phyloP scores from a whole-genome alignment of 2,113 vertebrate genomes.

The Trachemys scripta region DNA sequence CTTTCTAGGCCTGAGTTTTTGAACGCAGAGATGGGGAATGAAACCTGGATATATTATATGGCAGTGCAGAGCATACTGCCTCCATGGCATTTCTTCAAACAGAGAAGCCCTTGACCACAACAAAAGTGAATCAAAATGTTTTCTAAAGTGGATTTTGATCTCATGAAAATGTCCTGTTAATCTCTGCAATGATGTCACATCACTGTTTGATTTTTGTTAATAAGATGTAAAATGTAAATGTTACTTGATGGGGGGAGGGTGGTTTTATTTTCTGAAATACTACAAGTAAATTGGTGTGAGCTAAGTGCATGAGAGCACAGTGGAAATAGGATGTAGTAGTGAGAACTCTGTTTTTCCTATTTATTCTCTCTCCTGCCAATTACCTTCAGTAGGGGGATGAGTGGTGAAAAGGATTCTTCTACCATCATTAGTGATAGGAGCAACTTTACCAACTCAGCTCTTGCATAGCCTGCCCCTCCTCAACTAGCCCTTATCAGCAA shows the following conservation, averaged over 20 bases:
- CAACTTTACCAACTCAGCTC: background rate
- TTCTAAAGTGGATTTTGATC: conserved; percentile 29
- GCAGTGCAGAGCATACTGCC: conserved; percentile 25
- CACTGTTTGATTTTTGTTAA: conserved; percentile 5
- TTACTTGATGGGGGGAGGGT: background rate
- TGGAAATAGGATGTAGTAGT: background rate
- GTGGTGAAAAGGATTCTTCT: background rate
- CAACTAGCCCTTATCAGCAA: background rate
- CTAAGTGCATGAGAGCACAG: background rate
- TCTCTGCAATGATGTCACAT: conserved; percentile 9
- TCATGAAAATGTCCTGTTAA: conserved; percentile 27
- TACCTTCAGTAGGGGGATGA: background rate
- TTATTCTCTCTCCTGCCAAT: background rate
- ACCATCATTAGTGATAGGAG: too few species aligned
- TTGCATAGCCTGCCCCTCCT: background rate
- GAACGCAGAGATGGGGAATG: conserved; percentile 51
- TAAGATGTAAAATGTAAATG: background rate
- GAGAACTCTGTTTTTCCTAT: background rate
- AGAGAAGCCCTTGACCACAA: background rate
- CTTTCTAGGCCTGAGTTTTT: background rate
- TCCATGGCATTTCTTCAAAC: conserved; percentile 23
- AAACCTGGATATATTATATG: conserved; percentile 15
- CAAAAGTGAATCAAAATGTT: conserved; percentile 54
- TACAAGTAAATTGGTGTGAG: background rate
- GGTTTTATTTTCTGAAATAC: background rate